phyloP scores from a whole-genome alignment of 2,888 invertebrate species.

The Noctua janthe region DNA sequence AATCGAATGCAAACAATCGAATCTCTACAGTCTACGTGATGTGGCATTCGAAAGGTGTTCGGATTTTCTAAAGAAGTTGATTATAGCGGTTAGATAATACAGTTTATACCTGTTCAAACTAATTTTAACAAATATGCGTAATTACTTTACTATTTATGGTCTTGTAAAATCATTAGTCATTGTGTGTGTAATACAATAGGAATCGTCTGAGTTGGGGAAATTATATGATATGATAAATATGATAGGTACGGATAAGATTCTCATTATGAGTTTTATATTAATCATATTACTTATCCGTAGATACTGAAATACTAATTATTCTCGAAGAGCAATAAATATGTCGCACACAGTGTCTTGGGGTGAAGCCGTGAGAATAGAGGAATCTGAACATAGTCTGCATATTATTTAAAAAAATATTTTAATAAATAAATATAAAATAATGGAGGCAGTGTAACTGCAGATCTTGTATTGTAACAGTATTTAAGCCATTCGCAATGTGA shows the following conservation, averaged over 20 bases:
- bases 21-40: slow-evolving; percentile 10
- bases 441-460: neutral
- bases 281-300: slow-evolving; percentile 14
- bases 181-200: slow-evolving; percentile 19
- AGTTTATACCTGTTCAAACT: slow-evolving; percentile 14
- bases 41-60: slow-evolving; percentile 16
- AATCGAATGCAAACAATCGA: slow-evolving; percentile 38
- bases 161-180: slow-evolving; percentile 7
- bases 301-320: slow-evolving; percentile 5
- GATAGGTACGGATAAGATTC: neutral
- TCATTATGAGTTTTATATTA: slow-evolving; percentile 16
- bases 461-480: neutral
- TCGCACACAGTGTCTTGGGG: slow-evolving; percentile 12
- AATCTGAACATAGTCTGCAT: slow-evolving; percentile 10
- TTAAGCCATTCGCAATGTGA: neutral
- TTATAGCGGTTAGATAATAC: neutral
- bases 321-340: slow-evolving; percentile 19
- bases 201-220: slow-evolving; percentile 17
- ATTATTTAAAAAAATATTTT: neutral
- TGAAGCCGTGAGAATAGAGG: slow-evolving; percentile 1
- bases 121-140: slow-evolving; percentile 5
- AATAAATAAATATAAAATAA: neutral
- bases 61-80: slow-evolving; percentile 9
- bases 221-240: slow-evolving; percentile 24
- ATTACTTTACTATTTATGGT: neutral